phyloP scores from a whole-genome alignment of 2,797 vertebrate genomes.

The Lacerta bilineata region DNA sequence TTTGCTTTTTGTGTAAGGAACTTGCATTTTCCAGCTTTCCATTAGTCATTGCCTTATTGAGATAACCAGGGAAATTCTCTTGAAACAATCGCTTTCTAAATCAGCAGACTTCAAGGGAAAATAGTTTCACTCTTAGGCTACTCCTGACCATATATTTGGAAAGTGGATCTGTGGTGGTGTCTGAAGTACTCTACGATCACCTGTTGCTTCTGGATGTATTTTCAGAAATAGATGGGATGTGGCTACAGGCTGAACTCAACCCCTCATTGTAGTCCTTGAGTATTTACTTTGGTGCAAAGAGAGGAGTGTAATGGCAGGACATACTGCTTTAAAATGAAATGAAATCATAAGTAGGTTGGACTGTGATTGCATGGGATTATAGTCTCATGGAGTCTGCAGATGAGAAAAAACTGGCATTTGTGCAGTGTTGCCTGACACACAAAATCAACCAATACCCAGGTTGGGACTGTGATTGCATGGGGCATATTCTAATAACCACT shows the following conservation, averaged over 20 bases:
- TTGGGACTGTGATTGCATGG: no score
- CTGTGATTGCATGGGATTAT: not conserved
- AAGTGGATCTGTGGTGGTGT: not conserved
- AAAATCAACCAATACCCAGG: not conserved
- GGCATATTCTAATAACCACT: no score
- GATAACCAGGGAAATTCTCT: not conserved
- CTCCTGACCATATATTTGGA: not conserved
- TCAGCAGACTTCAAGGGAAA: not conserved
- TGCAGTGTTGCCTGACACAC: not conserved
- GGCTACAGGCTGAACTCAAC: not conserved
- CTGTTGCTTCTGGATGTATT: not conserved
- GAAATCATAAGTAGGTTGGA: not conserved
- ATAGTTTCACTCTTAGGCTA: not conserved
- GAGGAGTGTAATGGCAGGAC: not conserved
- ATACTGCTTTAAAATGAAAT: not conserved
- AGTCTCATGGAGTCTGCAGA: not conserved
- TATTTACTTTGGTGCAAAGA: not conserved
- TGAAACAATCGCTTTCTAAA: not conserved
- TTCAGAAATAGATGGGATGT: not conserved
- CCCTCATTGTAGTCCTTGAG: not conserved
- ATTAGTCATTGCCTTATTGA: constrained; percentile 28
- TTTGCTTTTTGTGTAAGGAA: not conserved
- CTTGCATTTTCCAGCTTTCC: constrained; percentile 28
- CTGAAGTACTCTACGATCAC: not conserved
- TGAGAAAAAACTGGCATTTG: not conserved